A percentile compares a stretch with the other conserved stretches of the same genome.
These are phyloP conservation scores for Drosophila heteroneura DNA, from an alignment of 2,888 invertebrate genomes.

Conservation along the genomic window DNA sequence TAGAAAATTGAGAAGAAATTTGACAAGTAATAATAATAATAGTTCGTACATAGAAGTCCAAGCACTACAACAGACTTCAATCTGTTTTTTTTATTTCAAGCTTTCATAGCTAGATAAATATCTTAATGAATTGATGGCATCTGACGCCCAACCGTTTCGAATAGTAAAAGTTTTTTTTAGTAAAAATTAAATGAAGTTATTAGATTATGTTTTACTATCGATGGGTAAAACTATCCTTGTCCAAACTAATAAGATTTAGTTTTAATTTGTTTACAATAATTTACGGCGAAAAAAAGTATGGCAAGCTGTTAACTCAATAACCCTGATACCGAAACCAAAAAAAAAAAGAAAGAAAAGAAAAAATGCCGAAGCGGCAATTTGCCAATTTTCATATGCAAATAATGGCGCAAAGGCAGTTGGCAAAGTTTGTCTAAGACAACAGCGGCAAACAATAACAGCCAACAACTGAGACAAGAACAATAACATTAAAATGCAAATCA, in stretches of 20 bases:
- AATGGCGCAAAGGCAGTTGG: constrained; percentile 48
- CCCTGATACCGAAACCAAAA: constrained; percentile 11
- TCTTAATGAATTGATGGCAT: too few species aligned
- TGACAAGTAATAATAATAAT: too few species aligned
- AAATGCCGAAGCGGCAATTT: constrained; percentile 36
- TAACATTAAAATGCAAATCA: constrained; percentile 54
- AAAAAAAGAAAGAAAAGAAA: not conserved
- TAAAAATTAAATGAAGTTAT: not conserved
- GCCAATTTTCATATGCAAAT: constrained; percentile 72
- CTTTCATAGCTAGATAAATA: too few species aligned
- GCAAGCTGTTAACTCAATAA: constrained; percentile 27
- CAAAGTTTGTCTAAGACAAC: constrained; percentile 59
- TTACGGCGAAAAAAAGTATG: constrained; percentile 8
- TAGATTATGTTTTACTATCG: not conserved
- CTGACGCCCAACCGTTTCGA: too few species aligned
- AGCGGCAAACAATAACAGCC: constrained; percentile 22
- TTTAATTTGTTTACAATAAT: constrained; percentile 30
- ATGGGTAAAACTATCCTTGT: not conserved
- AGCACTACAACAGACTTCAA: not conserved
- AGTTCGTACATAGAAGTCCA: too few species aligned
- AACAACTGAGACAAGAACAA: constrained; percentile 38
- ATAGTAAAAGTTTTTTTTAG: too few species aligned
- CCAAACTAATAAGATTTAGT: not conserved
- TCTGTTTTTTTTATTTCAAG: too few species aligned
- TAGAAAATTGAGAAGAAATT: too few species aligned